Evolutionary conservation across 2,888 invertebrate species (phyloP), one percentile per base, ranked within the genome.

Genomic region (Phytoseiulus persimilis): DNA sequence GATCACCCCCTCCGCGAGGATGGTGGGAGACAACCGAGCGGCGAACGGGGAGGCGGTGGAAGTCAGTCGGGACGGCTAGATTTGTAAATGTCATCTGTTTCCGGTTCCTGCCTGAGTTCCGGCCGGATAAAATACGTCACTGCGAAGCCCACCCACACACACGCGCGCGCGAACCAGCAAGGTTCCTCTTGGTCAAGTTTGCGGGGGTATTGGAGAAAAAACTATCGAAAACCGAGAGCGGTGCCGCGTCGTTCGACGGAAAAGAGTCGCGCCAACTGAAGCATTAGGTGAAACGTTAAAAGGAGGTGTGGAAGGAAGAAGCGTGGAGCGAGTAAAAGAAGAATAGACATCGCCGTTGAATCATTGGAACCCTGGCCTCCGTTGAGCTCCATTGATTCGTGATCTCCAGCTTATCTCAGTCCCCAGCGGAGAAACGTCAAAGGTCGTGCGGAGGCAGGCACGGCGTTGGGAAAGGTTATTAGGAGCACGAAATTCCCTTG

Each of bases 61-160:
- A 65, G 65, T 87, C 87, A 39, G 87, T 6, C 6, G 87, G 87
- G 45, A 33, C 87, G 31, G 32, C 87, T 33, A 33, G 32, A 87
- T 87, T 31, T 87, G 87, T 87, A 87, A 87, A 87, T 87, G 87
- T 87, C 87, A 87, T 87, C 87, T 87, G 87, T 87, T 87, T 87
- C 87, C 87, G 87, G 87, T 87, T 87, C 33, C 87, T 87, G 32
- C 33, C 39, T 32, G 39, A 33, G 87, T 87, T 87, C 87, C 87
- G 87, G 87, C 31, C 32, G 87, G 87, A 87, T 32, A 87, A 87
- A 87, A 39, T 33, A 87, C 87, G 87, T 87, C 87, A 87, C 65
- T 65, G 28, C 65, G 65, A 28, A 65, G 65, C 39, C 39, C 39
- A 9, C 39, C 3, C 65, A 23, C 33, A 31, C 84, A 9, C 39